Evolutionary conservation across 2,113 vertebrate species (phyloP), one percentile per base, ranked within the genome.

Genomic region (Sinocyclocheilus anshuiensis): DNA sequence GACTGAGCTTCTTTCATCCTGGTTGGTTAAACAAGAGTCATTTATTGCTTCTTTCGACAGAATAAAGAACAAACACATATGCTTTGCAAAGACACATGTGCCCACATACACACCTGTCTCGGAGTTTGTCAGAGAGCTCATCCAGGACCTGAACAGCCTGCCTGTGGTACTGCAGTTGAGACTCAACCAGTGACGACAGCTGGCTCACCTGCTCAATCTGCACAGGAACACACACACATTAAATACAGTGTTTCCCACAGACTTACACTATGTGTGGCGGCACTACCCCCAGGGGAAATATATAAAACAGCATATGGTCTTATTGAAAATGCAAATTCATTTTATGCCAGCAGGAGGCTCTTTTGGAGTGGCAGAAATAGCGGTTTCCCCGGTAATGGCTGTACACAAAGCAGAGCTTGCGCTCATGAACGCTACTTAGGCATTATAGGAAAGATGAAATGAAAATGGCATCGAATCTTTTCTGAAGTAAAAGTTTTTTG

Each of bases 141-240:
- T 98, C 97, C 87, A 99, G 95, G 92, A 99, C 97, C 93, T 98
- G 96, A 86, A 98, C 97, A 0, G 98, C 97, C 91, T 99, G 97
- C 86, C 92, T 90, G 95, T 99, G 98, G 87, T 99, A 99, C 88
- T 98, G 97, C 88, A 99, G 93, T 94, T 99, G 98, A 0, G 97
- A 98, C 0, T 99, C 98, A 93, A 99, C 98, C 93, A 99, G 91
- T 4, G 97, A 97, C 0, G 97, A 97, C 22, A 99, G 96, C 94
- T 99, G 98, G 92, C 97, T 99, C 92, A 99, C 98, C 92, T 99
- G 98, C 91, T 99, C 98, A 0, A 99, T 96, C 98, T 99, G 91
- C 0, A 36, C 50, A 86, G 8, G 53, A 7, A 82, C 48, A 72
- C 29, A 65, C 29, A 65, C 48, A 78, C 55, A 80, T 29, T 3